Percentiles rank a stretch among this genome's conserved stretches.
phyloP scores from a whole-genome alignment of 1,140 invertebrate species.

The Penaeus japonicus region DNA sequence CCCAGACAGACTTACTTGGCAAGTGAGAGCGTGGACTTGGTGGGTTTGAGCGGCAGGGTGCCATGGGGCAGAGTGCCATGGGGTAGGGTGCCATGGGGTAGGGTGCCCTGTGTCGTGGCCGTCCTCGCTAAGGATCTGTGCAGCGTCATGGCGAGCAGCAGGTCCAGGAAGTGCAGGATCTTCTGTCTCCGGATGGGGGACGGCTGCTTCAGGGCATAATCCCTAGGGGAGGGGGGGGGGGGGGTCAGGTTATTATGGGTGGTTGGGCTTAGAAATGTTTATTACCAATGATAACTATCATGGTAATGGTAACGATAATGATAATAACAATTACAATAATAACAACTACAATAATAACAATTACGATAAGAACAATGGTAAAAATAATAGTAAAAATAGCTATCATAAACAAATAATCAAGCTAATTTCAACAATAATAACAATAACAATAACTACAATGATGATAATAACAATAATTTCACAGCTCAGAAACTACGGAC shows the following conservation, averaged over 20 bases:
- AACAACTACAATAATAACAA: background rate
- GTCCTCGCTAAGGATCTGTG: conserved; percentile 38
- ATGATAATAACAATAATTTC: no score
- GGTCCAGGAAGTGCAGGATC: conserved; percentile 57
- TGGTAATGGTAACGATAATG: background rate
- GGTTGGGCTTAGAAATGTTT: no score
- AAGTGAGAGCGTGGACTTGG: background rate
- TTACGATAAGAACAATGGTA: background rate
- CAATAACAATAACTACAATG: no score
- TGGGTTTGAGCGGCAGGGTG: background rate
- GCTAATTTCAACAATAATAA: background rate
- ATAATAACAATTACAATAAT: background rate
- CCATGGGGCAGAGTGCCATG: background rate
- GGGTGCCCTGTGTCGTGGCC: conserved; percentile 29
- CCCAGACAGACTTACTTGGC: no score
- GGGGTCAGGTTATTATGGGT: background rate
- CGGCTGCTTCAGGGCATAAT: conserved; percentile 57
- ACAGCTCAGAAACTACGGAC: no score
- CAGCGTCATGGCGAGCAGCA: conserved; percentile 56
- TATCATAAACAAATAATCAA: no score
- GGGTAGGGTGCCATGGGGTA: background rate
- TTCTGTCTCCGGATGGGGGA: conserved; percentile 56
- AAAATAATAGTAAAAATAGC: background rate
- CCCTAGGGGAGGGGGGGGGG: conserved; percentile 7
- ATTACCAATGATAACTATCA: background rate